These are phyloP conservation scores for Tenebrio molitor DNA, from an alignment of 1,140 invertebrate species.

Conservation along the genomic window DNA sequence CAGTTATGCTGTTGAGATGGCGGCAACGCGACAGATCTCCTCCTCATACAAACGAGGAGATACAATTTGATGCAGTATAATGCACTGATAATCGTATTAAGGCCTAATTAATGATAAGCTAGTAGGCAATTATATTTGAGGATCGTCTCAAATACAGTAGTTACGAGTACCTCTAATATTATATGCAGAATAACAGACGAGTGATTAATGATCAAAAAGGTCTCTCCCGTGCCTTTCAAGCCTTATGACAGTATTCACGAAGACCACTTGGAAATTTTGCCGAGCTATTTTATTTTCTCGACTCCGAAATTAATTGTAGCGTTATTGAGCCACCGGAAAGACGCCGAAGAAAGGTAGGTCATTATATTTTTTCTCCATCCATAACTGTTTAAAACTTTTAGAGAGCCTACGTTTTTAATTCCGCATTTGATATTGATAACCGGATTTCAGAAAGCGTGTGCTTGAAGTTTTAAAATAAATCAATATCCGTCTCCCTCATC, in stretches of 20 bases:
- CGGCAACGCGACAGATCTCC: too few relatives aligned
- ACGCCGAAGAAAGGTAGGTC: background rate
- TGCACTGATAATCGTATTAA: slow-evolving; percentile 2
- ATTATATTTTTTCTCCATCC: slow-evolving; percentile 1
- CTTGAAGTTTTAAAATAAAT: slow-evolving; percentile 10
- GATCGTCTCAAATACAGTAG: background rate
- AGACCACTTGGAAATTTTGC: slow-evolving; percentile 5
- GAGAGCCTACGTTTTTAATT: background rate
- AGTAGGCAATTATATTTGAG: background rate
- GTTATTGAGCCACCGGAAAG: background rate
- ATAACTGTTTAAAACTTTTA: background rate
- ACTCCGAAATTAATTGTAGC: slow-evolving; percentile 31
- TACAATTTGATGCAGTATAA: background rate
- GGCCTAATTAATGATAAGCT: slow-evolving; percentile 10
- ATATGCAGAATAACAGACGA: slow-evolving; percentile 10
- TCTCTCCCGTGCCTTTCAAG: slow-evolving; percentile 3
- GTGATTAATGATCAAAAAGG: slow-evolving; percentile 29
- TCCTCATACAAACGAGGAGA: background rate
- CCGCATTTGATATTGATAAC: slow-evolving; percentile 8
- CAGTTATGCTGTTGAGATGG: background rate
- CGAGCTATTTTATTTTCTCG: slow-evolving; percentile 14
- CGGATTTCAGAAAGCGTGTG: background rate
- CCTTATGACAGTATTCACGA: slow-evolving; percentile 14
- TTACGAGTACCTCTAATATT: slow-evolving; percentile 18
- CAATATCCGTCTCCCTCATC: background rate